Percentiles rank a stretch among this genome's conserved stretches.
These are phyloP conservation scores for Gortyna flavago DNA, from an alignment of 2,888 invertebrate species.

Conservation along the genomic window DNA sequence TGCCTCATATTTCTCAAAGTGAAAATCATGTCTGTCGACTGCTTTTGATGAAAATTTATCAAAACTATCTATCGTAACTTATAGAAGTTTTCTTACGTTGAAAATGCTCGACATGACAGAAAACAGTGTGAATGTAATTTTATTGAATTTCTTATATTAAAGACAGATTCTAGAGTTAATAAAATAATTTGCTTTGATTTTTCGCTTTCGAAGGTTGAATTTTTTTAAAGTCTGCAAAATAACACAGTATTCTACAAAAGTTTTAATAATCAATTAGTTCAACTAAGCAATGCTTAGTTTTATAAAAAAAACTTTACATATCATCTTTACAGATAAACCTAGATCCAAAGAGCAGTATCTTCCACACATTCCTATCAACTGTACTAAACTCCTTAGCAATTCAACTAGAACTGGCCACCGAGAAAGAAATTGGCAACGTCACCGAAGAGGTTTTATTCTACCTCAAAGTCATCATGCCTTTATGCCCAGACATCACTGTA, in stretches of 20 bases:
- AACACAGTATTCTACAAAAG: background rate
- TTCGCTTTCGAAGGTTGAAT: background rate
- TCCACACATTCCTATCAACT: conserved; percentile 92
- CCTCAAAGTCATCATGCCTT: conserved; percentile 92
- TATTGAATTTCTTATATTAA: background rate
- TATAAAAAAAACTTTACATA: background rate
- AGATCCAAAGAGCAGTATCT: conserved; percentile 94
- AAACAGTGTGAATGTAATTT: background rate
- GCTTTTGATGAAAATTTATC: background rate
- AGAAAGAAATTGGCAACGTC: conserved; percentile 92
- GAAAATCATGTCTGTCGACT: background rate
- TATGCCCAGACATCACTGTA: conserved; percentile 93
- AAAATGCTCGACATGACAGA: background rate
- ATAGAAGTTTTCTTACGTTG: background rate
- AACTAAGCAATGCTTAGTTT: background rate
- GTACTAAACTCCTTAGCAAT: conserved; percentile 92
- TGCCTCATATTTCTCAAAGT: background rate
- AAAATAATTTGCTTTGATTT: background rate
- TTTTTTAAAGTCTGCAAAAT: background rate
- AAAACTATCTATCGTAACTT: background rate
- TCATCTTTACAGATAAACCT: conserved; percentile 91
- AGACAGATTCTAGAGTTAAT: background rate
- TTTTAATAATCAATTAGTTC: background rate
- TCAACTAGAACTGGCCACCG: conserved; percentile 92
- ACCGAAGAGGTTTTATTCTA: conserved; percentile 95